Evolutionary conservation across 2,888 invertebrate genomes (phyloP), one percentile per base, ranked within the genome.

Genomic region (Acronicta aceris): DNA sequence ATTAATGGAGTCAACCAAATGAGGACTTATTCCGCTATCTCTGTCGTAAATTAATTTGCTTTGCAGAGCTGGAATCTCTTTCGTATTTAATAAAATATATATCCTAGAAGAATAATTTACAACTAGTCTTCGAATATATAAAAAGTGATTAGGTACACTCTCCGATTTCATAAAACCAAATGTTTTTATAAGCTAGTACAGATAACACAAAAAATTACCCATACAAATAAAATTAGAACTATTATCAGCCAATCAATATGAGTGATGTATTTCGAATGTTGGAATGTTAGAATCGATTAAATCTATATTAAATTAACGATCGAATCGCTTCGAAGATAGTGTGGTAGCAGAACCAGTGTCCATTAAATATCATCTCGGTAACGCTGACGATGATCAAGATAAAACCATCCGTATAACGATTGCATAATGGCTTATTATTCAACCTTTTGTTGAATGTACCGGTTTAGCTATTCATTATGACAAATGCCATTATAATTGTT

Each of bases 361-460:
- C 79, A 76, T 62, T 68, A 72, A 83, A 85, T 38, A 86, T 76
- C 74, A 84, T 84, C 21, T 21, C 82, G 72, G 73, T 79, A 81
- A 83, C 72, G 71, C 74, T 70, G 84, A 88, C 83, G 74, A n/a
- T n/a, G n/a, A 78, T 71, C 55, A 64, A 73, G 81, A 84, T 86
- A 86, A 81, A 71, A 71, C 65, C 68, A 71, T 67, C 74, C 60
- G 59, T 80, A 79, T 83, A 79, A 81, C 79, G 75, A 81, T 90
- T 88, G 82, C 81, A 81, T 79, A 89, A 90, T 76, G 54, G 52
- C 54, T 50, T 70, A 79, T 85, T 85, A 84, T 85, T 76, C 76
- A 84, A 86, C 69, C 75, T 64, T 81, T 84, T 85, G 81, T 82
- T 79, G 65, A 66, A 66, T 64, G 77, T 72, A 76, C 80, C 76